A percentile compares a stretch with the other conserved stretches of the same genome.
phyloP scores from a whole-genome alignment of 2,113 vertebrate genomes.

The Accipiter cooperii region DNA sequence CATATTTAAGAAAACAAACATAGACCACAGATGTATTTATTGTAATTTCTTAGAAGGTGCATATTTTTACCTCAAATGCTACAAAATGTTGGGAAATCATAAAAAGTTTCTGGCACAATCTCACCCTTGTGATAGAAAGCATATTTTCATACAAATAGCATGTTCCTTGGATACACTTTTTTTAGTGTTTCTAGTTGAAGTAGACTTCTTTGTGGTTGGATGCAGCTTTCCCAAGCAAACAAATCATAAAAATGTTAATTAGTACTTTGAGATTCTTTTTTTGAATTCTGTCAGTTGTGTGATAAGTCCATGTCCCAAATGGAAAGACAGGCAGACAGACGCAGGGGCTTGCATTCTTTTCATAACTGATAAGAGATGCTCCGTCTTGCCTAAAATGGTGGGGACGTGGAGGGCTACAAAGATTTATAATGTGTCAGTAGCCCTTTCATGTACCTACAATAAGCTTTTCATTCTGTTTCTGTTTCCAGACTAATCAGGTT shows the following conservation, averaged over 20 bases:
- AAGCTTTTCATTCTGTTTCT: not conserved
- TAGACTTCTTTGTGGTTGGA: not conserved
- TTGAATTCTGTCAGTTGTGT: not conserved
- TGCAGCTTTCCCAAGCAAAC: not conserved
- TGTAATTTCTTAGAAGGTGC: not conserved
- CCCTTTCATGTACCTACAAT: not conserved
- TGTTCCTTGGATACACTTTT: not conserved
- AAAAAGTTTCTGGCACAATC: conserved; percentile 19
- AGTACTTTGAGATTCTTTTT: not conserved
- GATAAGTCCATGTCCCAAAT: not conserved
- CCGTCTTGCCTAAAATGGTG: not conserved
- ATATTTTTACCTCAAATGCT: conserved; percentile 21
- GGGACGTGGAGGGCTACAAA: not conserved
- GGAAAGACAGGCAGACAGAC: not conserved
- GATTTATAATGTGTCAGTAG: not conserved
- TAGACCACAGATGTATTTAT: not conserved
- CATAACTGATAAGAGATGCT: not conserved
- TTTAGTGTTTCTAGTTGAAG: not conserved
- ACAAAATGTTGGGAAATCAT: conserved; percentile 18
- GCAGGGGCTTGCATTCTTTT: not conserved
- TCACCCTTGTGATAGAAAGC: conserved; percentile 16
- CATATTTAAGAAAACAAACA: not conserved
- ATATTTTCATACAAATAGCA: conserved; percentile 30
- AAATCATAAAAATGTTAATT: not conserved
- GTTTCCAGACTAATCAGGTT: not conserved